Evolutionary conservation across 2,888 invertebrate species (phyloP).

Genomic region (Oscheius sp.): DNA sequence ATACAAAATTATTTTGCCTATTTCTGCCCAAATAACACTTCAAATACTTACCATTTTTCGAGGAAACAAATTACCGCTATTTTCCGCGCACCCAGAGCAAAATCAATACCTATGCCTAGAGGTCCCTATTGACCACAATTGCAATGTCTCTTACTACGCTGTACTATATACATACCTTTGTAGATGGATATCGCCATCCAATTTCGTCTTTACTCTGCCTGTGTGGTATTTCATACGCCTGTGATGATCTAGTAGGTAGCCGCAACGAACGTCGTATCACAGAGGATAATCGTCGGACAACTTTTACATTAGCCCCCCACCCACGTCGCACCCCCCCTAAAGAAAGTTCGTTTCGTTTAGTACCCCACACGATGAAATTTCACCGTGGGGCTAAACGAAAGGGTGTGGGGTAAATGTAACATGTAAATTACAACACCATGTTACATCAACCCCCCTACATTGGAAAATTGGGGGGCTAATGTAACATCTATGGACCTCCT

Average conservation of each 20-base stretch:
- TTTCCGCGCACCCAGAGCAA: not conserved
- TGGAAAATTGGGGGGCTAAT: too few relatives aligned
- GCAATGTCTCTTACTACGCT: not conserved
- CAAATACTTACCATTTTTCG: not conserved
- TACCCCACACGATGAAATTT: too few relatives aligned
- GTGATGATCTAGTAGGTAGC: constrained; percentile 14
- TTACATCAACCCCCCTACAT: too few relatives aligned
- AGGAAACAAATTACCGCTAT: not conserved
- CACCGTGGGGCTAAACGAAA: too few relatives aligned
- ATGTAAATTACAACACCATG: too few relatives aligned
- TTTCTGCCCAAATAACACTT: not conserved
- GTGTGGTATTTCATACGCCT: not conserved
- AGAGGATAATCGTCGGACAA: constrained; percentile 26
- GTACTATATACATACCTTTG: constrained; percentile 19
- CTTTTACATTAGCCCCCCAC: too few relatives aligned
- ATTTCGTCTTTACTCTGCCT: constrained; percentile 5
- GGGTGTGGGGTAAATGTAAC: too few relatives aligned
- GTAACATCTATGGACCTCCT: too few relatives aligned
- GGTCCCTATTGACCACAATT: not conserved
- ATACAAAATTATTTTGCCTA: not conserved
- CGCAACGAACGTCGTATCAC: constrained; percentile 23
- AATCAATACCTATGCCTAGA: constrained; percentile 15
- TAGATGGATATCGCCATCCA: constrained; percentile 13
- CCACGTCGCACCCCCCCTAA: too few relatives aligned
- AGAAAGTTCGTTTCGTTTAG: too few relatives aligned